phyloP scores from a whole-genome alignment of 2,888 invertebrate species.

The Drosophila hawaiiensis region DNA sequence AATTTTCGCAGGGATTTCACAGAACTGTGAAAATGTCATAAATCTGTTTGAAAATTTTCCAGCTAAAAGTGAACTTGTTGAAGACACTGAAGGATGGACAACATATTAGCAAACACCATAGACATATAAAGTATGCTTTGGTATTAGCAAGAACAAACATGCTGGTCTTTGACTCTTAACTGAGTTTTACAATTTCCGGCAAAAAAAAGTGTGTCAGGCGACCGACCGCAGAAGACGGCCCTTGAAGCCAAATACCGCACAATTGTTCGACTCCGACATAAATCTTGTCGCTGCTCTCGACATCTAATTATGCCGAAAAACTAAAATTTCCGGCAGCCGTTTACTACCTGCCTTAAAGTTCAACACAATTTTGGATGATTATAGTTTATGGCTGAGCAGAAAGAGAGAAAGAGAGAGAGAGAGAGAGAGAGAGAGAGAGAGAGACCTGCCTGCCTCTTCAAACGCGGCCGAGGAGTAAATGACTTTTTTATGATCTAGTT shows the following conservation, averaged over 20 bases:
- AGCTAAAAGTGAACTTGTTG: slow-evolving; percentile 9
- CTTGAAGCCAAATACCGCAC: slow-evolving; percentile 13
- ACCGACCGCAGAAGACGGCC: slow-evolving; percentile 57
- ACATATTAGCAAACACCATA: not conserved
- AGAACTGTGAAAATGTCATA: slow-evolving; percentile 25
- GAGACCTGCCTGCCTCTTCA: not conserved
- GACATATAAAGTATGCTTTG: not conserved
- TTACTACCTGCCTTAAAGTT: slow-evolving; percentile 44
- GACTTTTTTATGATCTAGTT: slow-evolving; percentile 58
- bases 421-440: no score
- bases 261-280: slow-evolving; percentile 34
- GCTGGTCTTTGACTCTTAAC: slow-evolving; percentile 32
- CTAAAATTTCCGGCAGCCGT: slow-evolving; percentile 46
- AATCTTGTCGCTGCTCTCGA: slow-evolving; percentile 41
- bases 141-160: not conserved
- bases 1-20: slow-evolving; percentile 27
- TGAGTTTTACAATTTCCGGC: slow-evolving; percentile 48
- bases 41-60: slow-evolving; percentile 43
- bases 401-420: slow-evolving; percentile 4
- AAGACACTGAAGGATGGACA: not conserved
- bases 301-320: slow-evolving; percentile 60
- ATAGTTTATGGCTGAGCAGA: slow-evolving; percentile 45
- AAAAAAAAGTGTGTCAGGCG: slow-evolving; percentile 20
- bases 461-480: slow-evolving; percentile 40
- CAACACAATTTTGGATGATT: slow-evolving; percentile 43